Conservation (phyloP, 2,797 vertebrate species). For the Phrynocephalus forsythii region DNA sequence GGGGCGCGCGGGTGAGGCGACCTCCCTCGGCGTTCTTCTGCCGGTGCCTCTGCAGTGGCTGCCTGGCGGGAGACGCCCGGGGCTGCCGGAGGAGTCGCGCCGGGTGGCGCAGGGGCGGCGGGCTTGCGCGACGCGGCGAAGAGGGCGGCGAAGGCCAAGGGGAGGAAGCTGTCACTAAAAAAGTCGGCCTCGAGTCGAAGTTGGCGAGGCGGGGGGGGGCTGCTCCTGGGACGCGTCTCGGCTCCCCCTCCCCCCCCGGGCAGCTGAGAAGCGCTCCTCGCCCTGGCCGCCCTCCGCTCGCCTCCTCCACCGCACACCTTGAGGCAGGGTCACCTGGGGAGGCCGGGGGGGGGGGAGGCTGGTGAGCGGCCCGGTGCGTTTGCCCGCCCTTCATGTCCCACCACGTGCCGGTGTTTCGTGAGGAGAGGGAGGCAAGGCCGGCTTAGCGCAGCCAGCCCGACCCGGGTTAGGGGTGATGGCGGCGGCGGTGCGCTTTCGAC, state of each 20-base stretch:
- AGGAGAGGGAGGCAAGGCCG: no score
- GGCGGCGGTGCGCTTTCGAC: no score
- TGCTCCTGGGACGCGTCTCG: no score
- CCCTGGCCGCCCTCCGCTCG: not conserved
- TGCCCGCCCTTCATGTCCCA: no score
- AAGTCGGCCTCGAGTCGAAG: not conserved
- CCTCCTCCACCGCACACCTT: fast-evolving
- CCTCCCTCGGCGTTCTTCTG: not conserved
- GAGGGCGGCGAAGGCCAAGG: not conserved
- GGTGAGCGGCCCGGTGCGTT: no score
- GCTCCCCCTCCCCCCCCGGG: not conserved
- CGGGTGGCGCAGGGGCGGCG: not conserved
- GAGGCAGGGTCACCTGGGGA: not conserved
- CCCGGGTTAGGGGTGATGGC: not conserved
- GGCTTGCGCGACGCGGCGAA: not conserved
- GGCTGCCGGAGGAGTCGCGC: no score
- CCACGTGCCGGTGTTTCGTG: not conserved
- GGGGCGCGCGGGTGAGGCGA: not conserved
- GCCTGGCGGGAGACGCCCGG: not conserved
- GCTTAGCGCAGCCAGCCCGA: no score
- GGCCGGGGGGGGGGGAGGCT: not conserved
- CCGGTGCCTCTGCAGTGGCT: not conserved
- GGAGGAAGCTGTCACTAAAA: not conserved
- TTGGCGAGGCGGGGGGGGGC: no score
- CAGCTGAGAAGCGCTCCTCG: not conserved